Evolutionary conservation across 2,888 invertebrate genomes (phyloP), one percentile per base, ranked within the genome.

Genomic region (Tachina fera): DNA sequence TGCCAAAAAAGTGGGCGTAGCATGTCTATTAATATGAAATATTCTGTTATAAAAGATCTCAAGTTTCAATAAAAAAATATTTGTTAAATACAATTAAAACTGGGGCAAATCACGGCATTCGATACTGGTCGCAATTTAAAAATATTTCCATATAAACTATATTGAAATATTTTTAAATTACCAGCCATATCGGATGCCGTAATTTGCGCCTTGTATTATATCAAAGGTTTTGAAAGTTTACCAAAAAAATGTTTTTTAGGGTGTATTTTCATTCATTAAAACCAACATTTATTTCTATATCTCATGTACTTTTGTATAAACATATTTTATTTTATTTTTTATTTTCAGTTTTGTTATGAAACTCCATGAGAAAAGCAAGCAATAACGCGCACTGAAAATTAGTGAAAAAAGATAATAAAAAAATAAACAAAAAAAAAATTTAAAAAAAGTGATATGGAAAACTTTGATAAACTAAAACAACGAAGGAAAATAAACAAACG

Each of bases 301-400:
- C 31, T 53, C 53, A 49, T 45, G 43, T 65, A 58, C 14, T 19
- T 45, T 47, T 60, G 49, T 51, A 4, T 22, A n/a, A 19, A 45
- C 5, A 58, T 47, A 72, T 47, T 75, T 77, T 6, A 16, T 47
- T 78, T 16, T 83, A 56, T 60, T 78, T 72, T 77, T 11, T 22
- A 70, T 47, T 82, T 86, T 86, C 79, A 86, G 86, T 86, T 71
- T 71, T 70, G 68, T 86, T 79, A 53, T 68, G 67, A 72, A 61
- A 65, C 75, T 83, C 45, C 63, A 53, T 60, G 75, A 60, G 79
- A 72, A 56, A 67, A 63, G 75, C 76, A 67, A 63, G 71, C 72
- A 79, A 76, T 83, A 79, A 45, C n/a, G 53, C 60, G 70, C 45
- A 61, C 71, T 63, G 61, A 65, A 68, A 75, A 49, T 31, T 13